Conservation (phyloP, 2,888 invertebrate genomes). For the Lasiommata megera region DNA sequence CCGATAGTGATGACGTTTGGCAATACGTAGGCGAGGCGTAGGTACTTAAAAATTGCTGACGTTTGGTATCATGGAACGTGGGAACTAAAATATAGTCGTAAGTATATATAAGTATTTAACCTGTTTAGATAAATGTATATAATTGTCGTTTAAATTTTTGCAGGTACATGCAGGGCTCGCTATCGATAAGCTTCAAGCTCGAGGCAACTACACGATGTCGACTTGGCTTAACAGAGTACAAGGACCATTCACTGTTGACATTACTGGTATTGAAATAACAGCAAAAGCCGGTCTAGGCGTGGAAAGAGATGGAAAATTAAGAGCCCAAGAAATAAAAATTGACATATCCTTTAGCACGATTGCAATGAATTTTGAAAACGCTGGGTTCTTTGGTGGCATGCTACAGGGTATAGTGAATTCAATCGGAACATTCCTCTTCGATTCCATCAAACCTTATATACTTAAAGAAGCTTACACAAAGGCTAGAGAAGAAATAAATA, state of each 20-base stretch:
- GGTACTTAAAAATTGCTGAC: not conserved
- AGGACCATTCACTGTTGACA: slow-evolving; percentile 89
- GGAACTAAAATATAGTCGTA: not conserved
- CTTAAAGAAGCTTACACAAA: slow-evolving; percentile 89
- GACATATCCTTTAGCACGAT: slow-evolving; percentile 89
- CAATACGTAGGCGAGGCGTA: no score
- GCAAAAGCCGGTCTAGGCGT: slow-evolving; percentile 87
- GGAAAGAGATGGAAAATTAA: slow-evolving; percentile 87
- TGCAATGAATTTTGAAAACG: slow-evolving; percentile 90
- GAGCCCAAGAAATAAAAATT: slow-evolving; percentile 89
- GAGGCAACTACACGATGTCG: slow-evolving; percentile 88
- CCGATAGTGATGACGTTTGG: not conserved
- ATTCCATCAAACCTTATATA: slow-evolving; percentile 92
- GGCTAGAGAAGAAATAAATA: slow-evolving; percentile 87
- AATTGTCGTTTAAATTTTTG: slow-evolving; percentile 37
- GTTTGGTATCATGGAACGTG: not conserved
- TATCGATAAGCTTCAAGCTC: slow-evolving; percentile 86
- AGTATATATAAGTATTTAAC: not conserved
- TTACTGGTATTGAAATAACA: slow-evolving; percentile 85
- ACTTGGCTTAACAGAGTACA: slow-evolving; percentile 86
- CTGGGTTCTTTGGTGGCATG: slow-evolving; percentile 87
- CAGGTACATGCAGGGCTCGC: slow-evolving; percentile 87
- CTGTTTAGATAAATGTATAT: not conserved
- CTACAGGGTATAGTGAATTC: slow-evolving; percentile 90
- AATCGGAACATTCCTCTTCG: slow-evolving; percentile 90